These are phyloP conservation scores for Malurus melanocephalus DNA, from an alignment of 2,113 vertebrate genomes.

Conservation along the genomic window DNA sequence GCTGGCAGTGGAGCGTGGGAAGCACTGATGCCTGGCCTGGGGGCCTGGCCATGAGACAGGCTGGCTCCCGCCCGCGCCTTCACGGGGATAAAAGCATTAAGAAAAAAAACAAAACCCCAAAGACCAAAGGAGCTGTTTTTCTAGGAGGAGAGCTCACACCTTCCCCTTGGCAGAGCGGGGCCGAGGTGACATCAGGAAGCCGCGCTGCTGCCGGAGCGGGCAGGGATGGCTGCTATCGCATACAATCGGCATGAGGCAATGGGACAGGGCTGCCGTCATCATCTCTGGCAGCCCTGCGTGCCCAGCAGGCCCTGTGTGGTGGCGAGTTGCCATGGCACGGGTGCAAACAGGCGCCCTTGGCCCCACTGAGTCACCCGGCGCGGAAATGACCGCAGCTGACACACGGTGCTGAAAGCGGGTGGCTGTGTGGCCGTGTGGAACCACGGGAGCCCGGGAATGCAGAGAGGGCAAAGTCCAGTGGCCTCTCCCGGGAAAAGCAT, in stretches of 20 bases:
- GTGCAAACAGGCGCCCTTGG: not conserved
- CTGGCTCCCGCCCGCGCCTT: not conserved
- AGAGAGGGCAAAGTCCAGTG: not conserved
- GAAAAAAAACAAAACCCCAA: not conserved
- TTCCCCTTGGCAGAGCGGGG: not conserved
- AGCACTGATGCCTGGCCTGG: not conserved
- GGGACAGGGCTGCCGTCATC: not conserved
- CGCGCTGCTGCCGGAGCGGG: fast-evolving
- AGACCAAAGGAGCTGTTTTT: not conserved
- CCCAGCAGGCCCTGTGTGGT: not conserved
- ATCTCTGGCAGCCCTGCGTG: not conserved
- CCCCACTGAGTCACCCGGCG: not conserved
- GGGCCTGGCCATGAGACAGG: not conserved
- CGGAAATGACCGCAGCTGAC: not conserved
- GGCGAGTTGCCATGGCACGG: not conserved
- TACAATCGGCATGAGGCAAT: conserved; percentile 25
- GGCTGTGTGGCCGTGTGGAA: fast-evolving
- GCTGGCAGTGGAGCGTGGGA: not conserved
- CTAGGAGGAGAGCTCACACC: not conserved
- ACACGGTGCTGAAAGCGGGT: fast-evolving
- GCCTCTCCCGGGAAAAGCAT: not conserved
- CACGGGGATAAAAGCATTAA: not conserved
- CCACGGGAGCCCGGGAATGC: fast-evolving
- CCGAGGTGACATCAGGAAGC: not conserved
- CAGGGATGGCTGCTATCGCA: not conserved